Conservation (phyloP, 2,888 invertebrate species). For the Baronia brevicornis region DNA sequence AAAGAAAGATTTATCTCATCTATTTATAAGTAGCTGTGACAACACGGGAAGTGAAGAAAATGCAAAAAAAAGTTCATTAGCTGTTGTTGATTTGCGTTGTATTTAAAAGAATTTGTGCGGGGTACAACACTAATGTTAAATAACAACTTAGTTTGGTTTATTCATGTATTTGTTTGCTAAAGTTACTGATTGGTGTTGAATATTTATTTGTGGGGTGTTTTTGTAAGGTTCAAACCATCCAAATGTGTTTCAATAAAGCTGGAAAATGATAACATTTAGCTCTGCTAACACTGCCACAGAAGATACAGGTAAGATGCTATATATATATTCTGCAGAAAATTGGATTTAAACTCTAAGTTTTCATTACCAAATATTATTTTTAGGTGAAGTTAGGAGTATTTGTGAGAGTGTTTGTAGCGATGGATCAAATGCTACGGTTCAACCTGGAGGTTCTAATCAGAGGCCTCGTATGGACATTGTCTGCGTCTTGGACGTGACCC, state of each 20-base stretch:
- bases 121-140: slow-evolving; percentile 57
- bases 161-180: slow-evolving; percentile 29
- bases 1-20: too few relatives aligned
- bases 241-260: slow-evolving; percentile 50
- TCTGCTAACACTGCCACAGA: slow-evolving; percentile 58
- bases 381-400: slow-evolving; percentile 70
- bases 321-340: slow-evolving; percentile 23
- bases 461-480: slow-evolving; percentile 90
- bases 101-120: not conserved
- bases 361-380: slow-evolving; percentile 23
- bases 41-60: too few relatives aligned
- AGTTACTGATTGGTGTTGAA: slow-evolving; percentile 21
- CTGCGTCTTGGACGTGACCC: slow-evolving; percentile 88
- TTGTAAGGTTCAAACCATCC: slow-evolving; percentile 48
- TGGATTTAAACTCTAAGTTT: slow-evolving; percentile 20
- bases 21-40: too few relatives aligned
- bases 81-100: slow-evolving; percentile 3
- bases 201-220: slow-evolving; percentile 46
- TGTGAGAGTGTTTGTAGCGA: slow-evolving; percentile 72
- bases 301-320: slow-evolving; percentile 51
- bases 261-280: slow-evolving; percentile 69
- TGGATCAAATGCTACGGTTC: slow-evolving; percentile 70
- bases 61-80: too few relatives aligned
- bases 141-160: slow-evolving; percentile 46
- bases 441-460: slow-evolving; percentile 51